phyloP scores from a whole-genome alignment of 2,113 vertebrate genomes.

The Catharus minimus region DNA sequence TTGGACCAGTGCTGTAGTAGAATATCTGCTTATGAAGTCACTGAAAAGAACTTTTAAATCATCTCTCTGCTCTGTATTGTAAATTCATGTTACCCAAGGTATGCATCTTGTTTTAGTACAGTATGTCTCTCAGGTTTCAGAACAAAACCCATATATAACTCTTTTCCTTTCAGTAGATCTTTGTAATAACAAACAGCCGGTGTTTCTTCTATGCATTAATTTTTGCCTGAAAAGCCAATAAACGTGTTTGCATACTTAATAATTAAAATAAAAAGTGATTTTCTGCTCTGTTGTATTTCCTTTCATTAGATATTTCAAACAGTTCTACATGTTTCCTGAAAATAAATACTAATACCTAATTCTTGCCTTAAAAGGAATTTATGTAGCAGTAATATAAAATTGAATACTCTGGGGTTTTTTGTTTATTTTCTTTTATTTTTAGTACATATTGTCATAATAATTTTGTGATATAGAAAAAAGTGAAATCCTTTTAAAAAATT shows the following conservation, averaged over 20 bases:
- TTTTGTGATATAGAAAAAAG: not conserved
- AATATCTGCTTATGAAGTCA: not conserved
- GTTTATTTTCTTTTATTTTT: not conserved
- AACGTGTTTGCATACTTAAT: not conserved
- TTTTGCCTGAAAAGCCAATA: not conserved
- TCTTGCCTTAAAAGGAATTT: conserved; percentile 13
- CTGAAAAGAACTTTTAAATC: not conserved
- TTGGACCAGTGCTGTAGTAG: not conserved
- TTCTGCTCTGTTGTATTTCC: not conserved
- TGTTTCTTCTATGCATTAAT: not conserved
- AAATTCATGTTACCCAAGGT: not conserved
- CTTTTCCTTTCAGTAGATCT: not conserved
- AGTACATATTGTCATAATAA: not conserved
- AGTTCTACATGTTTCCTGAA: not conserved
- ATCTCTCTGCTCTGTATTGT: not conserved
- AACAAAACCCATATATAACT: not conserved
- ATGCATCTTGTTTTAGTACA: not conserved
- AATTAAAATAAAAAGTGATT: not conserved
- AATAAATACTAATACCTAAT: conserved; percentile 21
- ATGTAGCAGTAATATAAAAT: not conserved
- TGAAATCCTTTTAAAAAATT: not conserved
- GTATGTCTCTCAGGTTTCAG: not conserved
- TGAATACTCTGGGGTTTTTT: not conserved
- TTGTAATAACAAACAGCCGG: not conserved
- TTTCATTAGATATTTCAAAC: conserved; percentile 27